Conservation (phyloP, 2,797 vertebrate species). For the Neosilurus mollespiculum region DNA sequence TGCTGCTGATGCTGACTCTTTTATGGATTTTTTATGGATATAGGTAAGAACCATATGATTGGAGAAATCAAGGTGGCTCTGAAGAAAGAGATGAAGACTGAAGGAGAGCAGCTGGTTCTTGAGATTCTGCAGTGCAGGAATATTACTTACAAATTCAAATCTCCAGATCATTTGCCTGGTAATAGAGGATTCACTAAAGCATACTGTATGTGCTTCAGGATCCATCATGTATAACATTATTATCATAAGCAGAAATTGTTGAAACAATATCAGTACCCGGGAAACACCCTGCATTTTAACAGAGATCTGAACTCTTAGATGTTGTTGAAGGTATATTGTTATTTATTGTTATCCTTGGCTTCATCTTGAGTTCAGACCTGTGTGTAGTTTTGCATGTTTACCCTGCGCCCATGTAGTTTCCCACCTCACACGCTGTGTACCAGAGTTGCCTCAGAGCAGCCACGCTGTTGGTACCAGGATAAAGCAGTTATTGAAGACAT, state of each 20-base stretch:
- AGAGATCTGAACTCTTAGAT: not conserved
- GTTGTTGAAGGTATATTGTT: not conserved
- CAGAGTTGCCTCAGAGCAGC: not conserved
- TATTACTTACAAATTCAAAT: slow-evolving; percentile 96
- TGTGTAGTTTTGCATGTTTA: not conserved
- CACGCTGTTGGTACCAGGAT: not conserved
- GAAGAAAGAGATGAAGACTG: slow-evolving; percentile 90
- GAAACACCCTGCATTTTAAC: not conserved
- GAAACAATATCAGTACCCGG: not conserved
- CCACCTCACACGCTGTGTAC: not conserved
- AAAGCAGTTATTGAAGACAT: not conserved
- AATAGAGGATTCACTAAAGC: slow-evolving; percentile 35
- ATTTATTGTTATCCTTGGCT: not conserved
- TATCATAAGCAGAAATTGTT: not conserved
- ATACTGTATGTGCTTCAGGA: too few relatives aligned
- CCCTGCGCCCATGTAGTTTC: not conserved
- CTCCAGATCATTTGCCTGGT: slow-evolving; percentile 98
- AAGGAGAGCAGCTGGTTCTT: slow-evolving; percentile 85
- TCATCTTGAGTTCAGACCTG: not conserved
- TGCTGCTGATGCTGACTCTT: not conserved
- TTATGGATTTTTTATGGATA: slow-evolving; percentile 38
- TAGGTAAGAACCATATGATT: slow-evolving; percentile 86
- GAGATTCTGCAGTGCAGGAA: slow-evolving; percentile 90
- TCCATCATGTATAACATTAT: not conserved
- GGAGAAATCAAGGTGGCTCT: slow-evolving; percentile 89